These are phyloP conservation scores for Pseudochromis fuscus DNA, from an alignment of 2,797 vertebrate species.

Conservation along the genomic window DNA sequence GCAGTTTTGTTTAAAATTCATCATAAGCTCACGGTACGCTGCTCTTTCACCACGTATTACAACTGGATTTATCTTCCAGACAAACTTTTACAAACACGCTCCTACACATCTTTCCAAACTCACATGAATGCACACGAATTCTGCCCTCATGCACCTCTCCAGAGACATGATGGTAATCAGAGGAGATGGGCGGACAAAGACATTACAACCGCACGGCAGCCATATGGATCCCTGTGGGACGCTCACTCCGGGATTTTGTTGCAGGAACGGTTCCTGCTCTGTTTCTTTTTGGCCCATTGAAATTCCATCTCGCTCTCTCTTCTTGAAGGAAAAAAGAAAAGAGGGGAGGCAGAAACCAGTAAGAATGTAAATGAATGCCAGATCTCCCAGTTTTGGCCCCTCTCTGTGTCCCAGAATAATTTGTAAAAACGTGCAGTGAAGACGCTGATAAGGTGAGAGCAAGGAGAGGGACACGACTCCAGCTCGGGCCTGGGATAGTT, in stretches of 20 bases:
- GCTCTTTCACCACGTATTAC: neutral
- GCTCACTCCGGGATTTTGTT: slow-evolving; percentile 50
- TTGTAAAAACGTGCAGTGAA: slow-evolving; percentile 57
- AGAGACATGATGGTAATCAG: slow-evolving; percentile 71
- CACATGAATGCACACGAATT: slow-evolving; percentile 29
- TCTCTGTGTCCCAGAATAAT: slow-evolving; percentile 52
- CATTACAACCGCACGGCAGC: slow-evolving; percentile 59
- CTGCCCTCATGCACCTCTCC: slow-evolving; percentile 45
- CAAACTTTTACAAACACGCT: slow-evolving; percentile 15
- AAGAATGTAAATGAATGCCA: slow-evolving; percentile 82
- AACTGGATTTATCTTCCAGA: slow-evolving; percentile 16
- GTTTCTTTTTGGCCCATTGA: slow-evolving; percentile 70
- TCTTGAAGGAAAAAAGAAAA: slow-evolving; percentile 39
- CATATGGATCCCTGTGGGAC: slow-evolving; percentile 54
- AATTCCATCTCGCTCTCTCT: slow-evolving; percentile 72
- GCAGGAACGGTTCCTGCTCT: slow-evolving; percentile 58
- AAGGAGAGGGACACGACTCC: slow-evolving; percentile 46
- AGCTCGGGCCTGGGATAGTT: slow-evolving; percentile 29
- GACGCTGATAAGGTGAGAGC: slow-evolving; percentile 64
- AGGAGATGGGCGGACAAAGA: slow-evolving; percentile 73
- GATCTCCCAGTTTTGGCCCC: slow-evolving; percentile 62
- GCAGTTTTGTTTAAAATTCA: neutral
- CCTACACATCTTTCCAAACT: slow-evolving; percentile 35
- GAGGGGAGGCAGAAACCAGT: slow-evolving; percentile 59
- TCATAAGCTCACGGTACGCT: neutral